Evolutionary conservation across 1,140 invertebrate genomes (phyloP), one percentile per base, ranked within the genome.

Genomic region (Aphelinus certus): DNA sequence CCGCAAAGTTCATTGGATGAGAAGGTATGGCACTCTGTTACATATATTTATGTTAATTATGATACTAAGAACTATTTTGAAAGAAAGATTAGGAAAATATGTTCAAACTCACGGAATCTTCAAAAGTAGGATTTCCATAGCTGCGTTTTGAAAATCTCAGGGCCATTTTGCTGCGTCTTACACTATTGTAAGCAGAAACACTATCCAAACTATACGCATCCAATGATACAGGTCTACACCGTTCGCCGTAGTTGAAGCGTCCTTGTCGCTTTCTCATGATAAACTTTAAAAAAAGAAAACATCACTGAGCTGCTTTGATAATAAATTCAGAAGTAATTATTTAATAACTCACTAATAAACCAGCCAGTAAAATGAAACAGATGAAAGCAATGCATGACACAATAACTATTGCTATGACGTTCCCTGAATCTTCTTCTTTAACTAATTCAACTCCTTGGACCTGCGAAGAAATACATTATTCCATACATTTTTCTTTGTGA

Each of bases 81-180:
- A 56, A 68, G 42, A 26, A 56, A 68, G 46, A 26, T 46, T 43
- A 53, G 71, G 78, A 60, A 45, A 2, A 47, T 10, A 47, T 48
- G 6, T 62, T 62, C 62, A 70, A 66, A 87, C 88, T 89, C 86
- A 95, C 94, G 79, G 95, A 93, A 88, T 97, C 95, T 84, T 96
- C 95, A 85, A 96, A 97, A n/a, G 93, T 95, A 26, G 94, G 94
- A 88, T 97, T 97, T 51, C 95, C 94, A 81, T 96, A 97, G 61
- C 95, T 96, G 48, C 95, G 88, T 82, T 96, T 96, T n/a, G 95
- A 96, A n/a, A 91, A 89, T 67, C 94, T 89, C 7, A 89, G 89
- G 48, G 89, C 89, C 61, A 91, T 91, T 82, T 95, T 93, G 71
- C 94, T 93, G 71, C 94, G 88, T 48, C 94, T 90, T 5, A 94